phyloP scores from a whole-genome alignment of 2,888 invertebrate species.

The Saturnia japonica region DNA sequence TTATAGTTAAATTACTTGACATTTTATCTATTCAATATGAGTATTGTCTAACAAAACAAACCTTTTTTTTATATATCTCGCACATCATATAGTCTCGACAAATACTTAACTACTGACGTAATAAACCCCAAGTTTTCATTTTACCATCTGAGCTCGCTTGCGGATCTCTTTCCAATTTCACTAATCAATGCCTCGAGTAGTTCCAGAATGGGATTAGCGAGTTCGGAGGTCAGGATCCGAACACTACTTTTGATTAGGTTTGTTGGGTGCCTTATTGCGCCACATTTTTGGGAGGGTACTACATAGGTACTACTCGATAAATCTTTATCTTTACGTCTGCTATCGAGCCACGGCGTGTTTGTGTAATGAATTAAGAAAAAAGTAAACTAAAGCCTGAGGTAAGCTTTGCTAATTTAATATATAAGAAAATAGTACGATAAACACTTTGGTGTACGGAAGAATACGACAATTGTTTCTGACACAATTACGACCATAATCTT shows the following conservation, averaged over 20 bases:
- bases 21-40: too few species aligned
- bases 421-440: too few species aligned
- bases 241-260: constrained; percentile 38
- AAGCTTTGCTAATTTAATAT: background rate
- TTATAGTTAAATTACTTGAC: too few species aligned
- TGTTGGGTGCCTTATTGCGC: constrained; percentile 24
- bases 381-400: background rate
- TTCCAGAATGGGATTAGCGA: constrained; percentile 38
- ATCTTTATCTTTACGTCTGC: constrained; percentile 1
- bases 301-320: background rate
- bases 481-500: too few species aligned
- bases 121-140: constrained; percentile 14
- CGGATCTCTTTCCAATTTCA: constrained; percentile 26
- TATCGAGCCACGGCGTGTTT: background rate
- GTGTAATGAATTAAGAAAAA: background rate
- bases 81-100: too few species aligned
- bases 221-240: constrained; percentile 31
- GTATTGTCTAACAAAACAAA: too few species aligned
- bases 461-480: too few species aligned
- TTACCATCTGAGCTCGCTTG: constrained; percentile 30
- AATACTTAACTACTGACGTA: background rate
- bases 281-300: constrained; percentile 9
- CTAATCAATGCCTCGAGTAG: constrained; percentile 36
- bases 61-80: too few species aligned
- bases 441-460: too few species aligned